A percentile compares a stretch with the other conserved stretches of the same genome.
Conservation (phyloP, 2,797 vertebrate species). For the Emydoidea blandingii region DNA sequence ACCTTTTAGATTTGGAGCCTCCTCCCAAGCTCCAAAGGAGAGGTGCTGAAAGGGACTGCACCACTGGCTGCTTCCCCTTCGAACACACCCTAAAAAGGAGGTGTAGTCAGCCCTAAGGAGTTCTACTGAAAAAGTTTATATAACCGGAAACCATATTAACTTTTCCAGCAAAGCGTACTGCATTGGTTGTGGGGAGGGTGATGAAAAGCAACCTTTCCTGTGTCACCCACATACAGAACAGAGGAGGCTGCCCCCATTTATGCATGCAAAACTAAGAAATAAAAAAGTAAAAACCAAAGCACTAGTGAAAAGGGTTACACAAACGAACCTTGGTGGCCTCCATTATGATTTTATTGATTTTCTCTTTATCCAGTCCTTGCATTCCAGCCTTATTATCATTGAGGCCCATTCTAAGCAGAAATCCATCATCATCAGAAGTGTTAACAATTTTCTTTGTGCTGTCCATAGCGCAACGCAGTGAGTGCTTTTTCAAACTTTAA, state of each 20-base stretch:
- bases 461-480: slow-evolving; percentile 65
- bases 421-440: slow-evolving; percentile 71
- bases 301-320: slow-evolving; percentile 17
- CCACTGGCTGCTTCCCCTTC: background rate
- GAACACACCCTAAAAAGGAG: background rate
- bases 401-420: slow-evolving; percentile 93
- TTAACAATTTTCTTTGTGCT: slow-evolving; percentile 36
- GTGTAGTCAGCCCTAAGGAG: background rate
- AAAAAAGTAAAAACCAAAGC: background rate
- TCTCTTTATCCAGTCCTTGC: slow-evolving; percentile 96
- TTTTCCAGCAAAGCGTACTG: background rate
- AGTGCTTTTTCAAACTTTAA: slow-evolving; percentile 1
- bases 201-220: background rate
- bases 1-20: background rate
- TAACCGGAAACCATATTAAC: background rate
- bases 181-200: background rate
- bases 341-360: slow-evolving; percentile 98
- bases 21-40: background rate
- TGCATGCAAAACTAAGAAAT: background rate
- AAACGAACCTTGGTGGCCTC: slow-evolving; percentile 92
- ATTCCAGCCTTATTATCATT: slow-evolving; percentile 99
- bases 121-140: background rate
- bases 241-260: background rate
- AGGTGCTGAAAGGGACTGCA: background rate
- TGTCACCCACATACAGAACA: background rate